Percentiles rank a stretch among this genome's conserved stretches.
Evolutionary conservation across 2,797 vertebrate genomes (phyloP).

Genomic region (Pelobates cultripes): DNA sequence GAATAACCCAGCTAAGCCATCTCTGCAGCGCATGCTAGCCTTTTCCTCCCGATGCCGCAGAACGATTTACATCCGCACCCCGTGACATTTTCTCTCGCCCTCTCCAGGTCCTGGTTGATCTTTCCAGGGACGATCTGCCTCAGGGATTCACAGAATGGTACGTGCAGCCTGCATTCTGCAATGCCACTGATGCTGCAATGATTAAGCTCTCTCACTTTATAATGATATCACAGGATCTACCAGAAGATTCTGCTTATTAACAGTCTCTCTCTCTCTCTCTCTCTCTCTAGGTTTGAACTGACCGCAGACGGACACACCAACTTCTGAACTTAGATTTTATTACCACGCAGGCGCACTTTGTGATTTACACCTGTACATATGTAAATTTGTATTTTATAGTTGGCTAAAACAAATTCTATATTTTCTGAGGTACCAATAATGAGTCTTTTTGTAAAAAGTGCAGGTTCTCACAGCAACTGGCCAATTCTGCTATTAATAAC

Average conservation of each 20-base stretch:
- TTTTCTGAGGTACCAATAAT: neutral
- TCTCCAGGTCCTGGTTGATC: constrained; percentile 83
- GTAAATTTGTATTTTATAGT: constrained; percentile 41
- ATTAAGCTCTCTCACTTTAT: too few species aligned
- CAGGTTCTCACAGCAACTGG: too few species aligned
- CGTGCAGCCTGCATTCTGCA: constrained; percentile 21
- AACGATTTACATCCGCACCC: too few species aligned
- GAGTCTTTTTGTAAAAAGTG: too few species aligned
- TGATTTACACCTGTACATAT: constrained; percentile 15
- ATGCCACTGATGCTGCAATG: neutral
- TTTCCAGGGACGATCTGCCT: constrained; percentile 82
- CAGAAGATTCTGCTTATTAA: too few species aligned
- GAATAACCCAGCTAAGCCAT: too few species aligned
- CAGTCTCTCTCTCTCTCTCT: neutral
- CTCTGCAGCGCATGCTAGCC: too few species aligned
- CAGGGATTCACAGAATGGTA: constrained; percentile 88
- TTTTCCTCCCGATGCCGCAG: too few species aligned
- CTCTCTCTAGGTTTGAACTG: constrained; percentile 33
- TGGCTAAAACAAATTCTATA: neutral
- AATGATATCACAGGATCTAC: too few species aligned
- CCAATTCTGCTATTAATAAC: neutral
- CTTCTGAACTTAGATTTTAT: neutral
- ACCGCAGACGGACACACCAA: neutral
- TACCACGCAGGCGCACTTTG: too few species aligned
- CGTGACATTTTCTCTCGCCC: neutral